Percentiles rank a stretch among this genome's conserved stretches.
Conservation (phyloP, 2,888 invertebrate genomes). For the Spialia ferax region DNA sequence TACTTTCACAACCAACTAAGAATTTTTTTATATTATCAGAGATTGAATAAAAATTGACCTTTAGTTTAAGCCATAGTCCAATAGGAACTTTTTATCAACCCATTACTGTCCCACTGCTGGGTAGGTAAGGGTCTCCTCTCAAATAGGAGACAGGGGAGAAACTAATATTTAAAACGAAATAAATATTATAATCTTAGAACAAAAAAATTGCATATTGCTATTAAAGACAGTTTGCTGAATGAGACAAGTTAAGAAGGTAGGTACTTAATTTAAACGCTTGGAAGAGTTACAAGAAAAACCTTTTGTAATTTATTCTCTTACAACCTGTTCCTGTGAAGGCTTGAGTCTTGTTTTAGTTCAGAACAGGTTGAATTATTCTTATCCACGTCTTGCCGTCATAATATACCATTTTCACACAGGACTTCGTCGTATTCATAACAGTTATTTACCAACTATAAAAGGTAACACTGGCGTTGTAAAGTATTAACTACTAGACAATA, state of each 20-base stretch:
- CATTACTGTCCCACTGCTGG: no score
- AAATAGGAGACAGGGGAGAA: no score
- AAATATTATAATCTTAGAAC: no score
- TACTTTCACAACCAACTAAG: no score
- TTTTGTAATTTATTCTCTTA: constrained; percentile 39
- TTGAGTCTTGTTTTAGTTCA: constrained; percentile 19
- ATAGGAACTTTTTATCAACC: no score
- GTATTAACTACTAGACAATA: constrained; percentile 2
- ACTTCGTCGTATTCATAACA: constrained; percentile 4
- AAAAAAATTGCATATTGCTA: not conserved
- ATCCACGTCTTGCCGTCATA: constrained; percentile 16
- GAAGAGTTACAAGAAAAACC: constrained; percentile 39
- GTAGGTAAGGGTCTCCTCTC: no score
- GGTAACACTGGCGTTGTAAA: not conserved
- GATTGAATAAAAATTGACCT: no score
- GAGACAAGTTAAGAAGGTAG: constrained; percentile 15
- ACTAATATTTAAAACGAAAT: no score
- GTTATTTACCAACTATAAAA: not conserved
- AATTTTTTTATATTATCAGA: no score
- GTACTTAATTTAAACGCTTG: constrained; percentile 30
- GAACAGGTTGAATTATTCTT: constrained; percentile 36
- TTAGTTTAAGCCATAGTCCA: no score
- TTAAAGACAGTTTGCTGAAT: constrained; percentile 13
- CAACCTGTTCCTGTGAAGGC: constrained; percentile 39
- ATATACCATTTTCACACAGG: constrained; percentile 7